phyloP scores from a whole-genome alignment of 2,797 vertebrate species.

The Aythya fuligula region DNA sequence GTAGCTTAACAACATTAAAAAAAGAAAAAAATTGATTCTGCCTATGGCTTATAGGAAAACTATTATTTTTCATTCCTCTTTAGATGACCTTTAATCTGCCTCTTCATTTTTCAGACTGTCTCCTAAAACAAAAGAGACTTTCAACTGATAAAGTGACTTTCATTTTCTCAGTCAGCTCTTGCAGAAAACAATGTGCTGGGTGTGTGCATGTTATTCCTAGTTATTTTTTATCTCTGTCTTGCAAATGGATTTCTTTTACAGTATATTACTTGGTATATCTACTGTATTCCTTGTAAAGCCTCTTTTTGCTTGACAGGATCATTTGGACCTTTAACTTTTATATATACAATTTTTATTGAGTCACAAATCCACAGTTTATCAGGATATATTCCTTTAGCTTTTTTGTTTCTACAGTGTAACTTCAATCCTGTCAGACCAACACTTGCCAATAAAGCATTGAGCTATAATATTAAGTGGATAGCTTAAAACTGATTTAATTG shows the following conservation, averaged over 20 bases:
- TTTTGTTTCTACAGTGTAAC: not conserved
- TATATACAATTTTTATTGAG: not conserved
- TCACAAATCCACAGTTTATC: not conserved
- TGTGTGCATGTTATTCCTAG: not conserved
- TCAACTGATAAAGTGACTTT: not conserved
- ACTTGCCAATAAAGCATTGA: not conserved
- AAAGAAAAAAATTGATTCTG: not conserved
- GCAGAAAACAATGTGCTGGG: not conserved
- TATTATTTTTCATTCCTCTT: not conserved
- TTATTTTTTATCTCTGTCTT: not conserved
- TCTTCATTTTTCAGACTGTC: not conserved
- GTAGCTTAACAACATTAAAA: not conserved
- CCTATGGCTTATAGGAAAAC: not conserved
- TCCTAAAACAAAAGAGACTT: not conserved
- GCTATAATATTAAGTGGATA: not conserved
- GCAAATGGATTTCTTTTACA: not conserved
- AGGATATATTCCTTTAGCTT: not conserved
- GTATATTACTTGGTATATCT: not conserved
- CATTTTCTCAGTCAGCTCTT: not conserved
- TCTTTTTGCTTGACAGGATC: not conserved
- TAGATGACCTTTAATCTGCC: not conserved
- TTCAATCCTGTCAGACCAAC: not conserved
- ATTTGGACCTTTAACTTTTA: not conserved
- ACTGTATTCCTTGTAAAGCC: not conserved
- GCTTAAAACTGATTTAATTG: not conserved